phyloP scores from a whole-genome alignment of 2,888 invertebrate species.

The Noctua pronuba region DNA sequence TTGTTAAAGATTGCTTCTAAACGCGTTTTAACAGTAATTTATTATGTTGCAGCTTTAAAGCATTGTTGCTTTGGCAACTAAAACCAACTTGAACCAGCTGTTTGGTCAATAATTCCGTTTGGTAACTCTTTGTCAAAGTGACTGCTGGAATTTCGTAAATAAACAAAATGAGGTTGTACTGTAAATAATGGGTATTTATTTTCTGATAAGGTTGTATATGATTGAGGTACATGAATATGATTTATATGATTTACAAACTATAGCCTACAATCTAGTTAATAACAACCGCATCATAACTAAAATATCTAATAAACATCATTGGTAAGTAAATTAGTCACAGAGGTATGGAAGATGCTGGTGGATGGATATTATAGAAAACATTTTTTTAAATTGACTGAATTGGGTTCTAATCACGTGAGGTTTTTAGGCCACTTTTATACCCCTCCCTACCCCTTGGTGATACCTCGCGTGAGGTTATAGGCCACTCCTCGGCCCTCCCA shows the following conservation, averaged over 20 bases:
- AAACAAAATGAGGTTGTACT: conserved; percentile 47
- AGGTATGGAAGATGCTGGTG: not conserved
- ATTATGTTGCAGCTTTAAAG: conserved; percentile 15
- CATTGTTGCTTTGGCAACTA: conserved; percentile 62
- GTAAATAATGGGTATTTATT: conserved; percentile 41
- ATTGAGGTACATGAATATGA: conserved; percentile 16
- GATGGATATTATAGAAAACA: not conserved
- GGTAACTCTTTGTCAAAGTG: conserved; percentile 20
- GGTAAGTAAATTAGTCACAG: not conserved
- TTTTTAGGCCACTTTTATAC: not conserved
- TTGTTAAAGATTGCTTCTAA: conserved; percentile 25
- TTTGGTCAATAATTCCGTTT: conserved; percentile 47
- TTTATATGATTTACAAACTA: conserved; percentile 18
- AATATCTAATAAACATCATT: not conserved
- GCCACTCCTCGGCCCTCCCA: not conserved
- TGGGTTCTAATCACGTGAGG: not conserved
- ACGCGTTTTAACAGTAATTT: conserved; percentile 30
- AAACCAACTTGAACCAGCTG: conserved; percentile 24
- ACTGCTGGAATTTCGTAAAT: conserved; percentile 18
- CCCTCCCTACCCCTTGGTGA: not conserved
- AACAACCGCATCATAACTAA: not conserved
- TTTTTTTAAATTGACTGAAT: not conserved
- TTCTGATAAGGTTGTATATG: conserved; percentile 34
- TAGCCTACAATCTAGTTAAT: conserved; percentile 11
- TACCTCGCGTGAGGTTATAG: not conserved